Evolutionary conservation across 2,797 vertebrate species (phyloP).

Genomic region (Austrolebias charrua): DNA sequence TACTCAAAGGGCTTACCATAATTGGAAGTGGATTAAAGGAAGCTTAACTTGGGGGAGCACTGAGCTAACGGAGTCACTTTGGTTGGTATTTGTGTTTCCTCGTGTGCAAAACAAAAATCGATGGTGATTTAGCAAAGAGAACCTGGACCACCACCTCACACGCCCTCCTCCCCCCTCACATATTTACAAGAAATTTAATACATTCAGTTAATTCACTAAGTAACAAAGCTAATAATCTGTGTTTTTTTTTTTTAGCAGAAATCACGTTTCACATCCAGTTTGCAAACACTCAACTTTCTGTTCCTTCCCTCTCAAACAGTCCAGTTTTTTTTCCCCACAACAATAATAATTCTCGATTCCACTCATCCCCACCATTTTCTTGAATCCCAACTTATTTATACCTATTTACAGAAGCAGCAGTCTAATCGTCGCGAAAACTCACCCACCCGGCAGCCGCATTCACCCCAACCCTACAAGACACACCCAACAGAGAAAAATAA

Average conservation of each 20-base stretch:
- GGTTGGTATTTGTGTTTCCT: slow-evolving; percentile 66
- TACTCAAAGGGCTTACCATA: too few relatives aligned
- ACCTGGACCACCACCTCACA: slow-evolving; percentile 63
- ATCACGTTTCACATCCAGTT: slow-evolving; percentile 78
- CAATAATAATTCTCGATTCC: slow-evolving; percentile 48
- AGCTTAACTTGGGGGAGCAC: slow-evolving; percentile 69
- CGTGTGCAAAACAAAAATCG: slow-evolving; percentile 43
- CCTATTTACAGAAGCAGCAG: slow-evolving; percentile 84
- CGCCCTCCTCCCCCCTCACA: slow-evolving; percentile 70
- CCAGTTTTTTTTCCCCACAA: slow-evolving; percentile 61
- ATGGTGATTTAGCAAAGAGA: slow-evolving; percentile 73
- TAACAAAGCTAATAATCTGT: slow-evolving; percentile 84
- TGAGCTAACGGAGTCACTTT: slow-evolving; percentile 61
- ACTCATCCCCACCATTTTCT: slow-evolving; percentile 36
- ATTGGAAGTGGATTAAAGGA: slow-evolving; percentile 68
- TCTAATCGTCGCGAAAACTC: slow-evolving; percentile 77
- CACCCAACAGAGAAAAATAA: slow-evolving; percentile 64
- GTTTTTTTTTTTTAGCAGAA: slow-evolving; percentile 69
- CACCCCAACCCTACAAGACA: slow-evolving; percentile 41
- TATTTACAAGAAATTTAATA: slow-evolving; percentile 85
- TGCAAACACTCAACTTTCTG: slow-evolving; percentile 60
- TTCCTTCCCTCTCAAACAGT: slow-evolving; percentile 52
- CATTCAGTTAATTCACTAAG: slow-evolving; percentile 86
- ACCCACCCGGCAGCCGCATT: slow-evolving; percentile 51
- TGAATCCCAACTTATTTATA: slow-evolving; percentile 71